phyloP scores from a whole-genome alignment of 2,888 invertebrate genomes.

The Drosophila macrospina region DNA sequence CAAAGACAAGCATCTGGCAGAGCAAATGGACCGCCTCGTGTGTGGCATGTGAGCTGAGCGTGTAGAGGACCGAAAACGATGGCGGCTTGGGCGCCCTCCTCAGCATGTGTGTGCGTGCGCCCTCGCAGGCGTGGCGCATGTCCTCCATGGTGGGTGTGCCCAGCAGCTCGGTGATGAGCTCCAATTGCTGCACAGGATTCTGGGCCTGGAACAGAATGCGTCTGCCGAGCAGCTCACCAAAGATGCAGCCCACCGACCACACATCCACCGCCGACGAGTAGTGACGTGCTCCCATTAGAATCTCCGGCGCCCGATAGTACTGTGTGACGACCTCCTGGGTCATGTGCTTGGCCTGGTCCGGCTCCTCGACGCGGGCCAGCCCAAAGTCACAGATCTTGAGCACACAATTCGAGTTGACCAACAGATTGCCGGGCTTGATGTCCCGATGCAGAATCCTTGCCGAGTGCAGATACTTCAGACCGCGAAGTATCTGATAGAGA shows the following conservation, averaged over 20 bases:
- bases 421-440: constrained; percentile 99
- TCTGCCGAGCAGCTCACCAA: constrained; percentile 97
- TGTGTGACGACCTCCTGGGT: constrained; percentile 99
- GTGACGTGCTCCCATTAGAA: constrained; percentile 99
- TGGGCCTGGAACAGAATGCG: constrained; percentile 99
- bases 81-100: constrained; percentile 94
- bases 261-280: constrained; percentile 99
- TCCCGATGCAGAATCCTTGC: constrained; percentile 99
- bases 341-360: constrained; percentile 97
- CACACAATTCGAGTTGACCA: constrained; percentile 99
- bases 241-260: constrained; percentile 99
- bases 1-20: constrained; percentile 98
- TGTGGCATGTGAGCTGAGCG: constrained; percentile 96
- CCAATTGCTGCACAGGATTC: constrained; percentile 98
- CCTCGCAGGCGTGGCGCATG: constrained; percentile 98
- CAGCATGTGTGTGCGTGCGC: constrained; percentile 96
- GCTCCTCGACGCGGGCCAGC: constrained; percentile 98
- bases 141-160: constrained; percentile 98
- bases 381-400: constrained; percentile 99
- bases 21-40: constrained; percentile 99
- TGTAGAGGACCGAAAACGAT: constrained; percentile 95
- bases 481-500: constrained; percentile 99
- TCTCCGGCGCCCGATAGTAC: constrained; percentile 99
- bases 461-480: constrained; percentile 99
- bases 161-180: constrained; percentile 97